These are phyloP conservation scores for Sparidentex hasta DNA, from an alignment of 2,797 vertebrate species.

Conservation along the genomic window DNA sequence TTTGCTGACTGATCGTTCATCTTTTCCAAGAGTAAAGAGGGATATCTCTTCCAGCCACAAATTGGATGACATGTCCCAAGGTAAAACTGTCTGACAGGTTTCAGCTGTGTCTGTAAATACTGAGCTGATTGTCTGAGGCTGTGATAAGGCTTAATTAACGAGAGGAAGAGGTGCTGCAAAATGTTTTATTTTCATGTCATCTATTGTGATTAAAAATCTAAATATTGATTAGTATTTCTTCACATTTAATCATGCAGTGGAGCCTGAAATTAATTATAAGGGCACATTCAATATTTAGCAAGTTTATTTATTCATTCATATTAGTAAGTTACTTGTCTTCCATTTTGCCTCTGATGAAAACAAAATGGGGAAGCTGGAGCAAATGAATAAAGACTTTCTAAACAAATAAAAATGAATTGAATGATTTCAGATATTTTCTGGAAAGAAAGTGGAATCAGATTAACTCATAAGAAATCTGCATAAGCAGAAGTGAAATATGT, in stretches of 20 bases:
- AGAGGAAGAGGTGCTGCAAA: background rate
- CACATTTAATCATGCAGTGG: background rate
- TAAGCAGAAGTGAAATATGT: too few relatives aligned
- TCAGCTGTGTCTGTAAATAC: background rate
- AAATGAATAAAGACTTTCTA: background rate
- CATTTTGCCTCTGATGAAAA: background rate
- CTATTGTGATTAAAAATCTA: background rate
- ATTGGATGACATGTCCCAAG: slow-evolving; percentile 6
- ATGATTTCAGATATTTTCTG: too few relatives aligned
- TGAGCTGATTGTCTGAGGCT: background rate
- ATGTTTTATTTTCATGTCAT: background rate
- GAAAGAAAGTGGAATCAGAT: too few relatives aligned
- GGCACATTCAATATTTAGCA: background rate
- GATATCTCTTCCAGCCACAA: slow-evolving; percentile 14
- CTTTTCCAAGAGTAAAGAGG: slow-evolving; percentile 3
- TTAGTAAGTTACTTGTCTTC: background rate
- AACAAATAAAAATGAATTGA: too few relatives aligned
- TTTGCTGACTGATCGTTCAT: background rate
- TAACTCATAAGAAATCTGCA: too few relatives aligned
- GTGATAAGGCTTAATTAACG: background rate
- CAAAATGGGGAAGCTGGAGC: background rate
- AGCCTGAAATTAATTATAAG: background rate
- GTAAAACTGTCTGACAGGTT: slow-evolving; percentile 14
- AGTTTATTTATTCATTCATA: background rate
- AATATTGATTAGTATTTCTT: background rate